A percentile compares a stretch with the other conserved stretches of the same genome.
Evolutionary conservation across 1,140 invertebrate genomes (phyloP).

Genomic region (Marisa cornuarietis): DNA sequence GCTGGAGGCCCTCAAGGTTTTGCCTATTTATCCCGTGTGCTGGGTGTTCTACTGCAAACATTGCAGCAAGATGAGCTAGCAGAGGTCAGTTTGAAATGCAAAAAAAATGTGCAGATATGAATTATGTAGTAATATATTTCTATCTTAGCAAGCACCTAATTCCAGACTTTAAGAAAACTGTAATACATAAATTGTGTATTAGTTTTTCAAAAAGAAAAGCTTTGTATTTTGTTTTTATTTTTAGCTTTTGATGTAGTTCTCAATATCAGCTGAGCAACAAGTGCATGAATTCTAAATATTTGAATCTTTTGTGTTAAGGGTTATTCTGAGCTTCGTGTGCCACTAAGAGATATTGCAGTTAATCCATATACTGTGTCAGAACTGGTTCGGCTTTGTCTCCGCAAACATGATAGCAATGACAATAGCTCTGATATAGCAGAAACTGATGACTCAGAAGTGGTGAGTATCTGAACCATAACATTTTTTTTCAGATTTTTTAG

Average conservation of each 20-base stretch:
- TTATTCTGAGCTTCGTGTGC: conserved; percentile 56
- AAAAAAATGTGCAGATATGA: neutral
- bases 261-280: too few species aligned
- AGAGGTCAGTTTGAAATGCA: conserved; percentile 44
- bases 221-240: too few species aligned
- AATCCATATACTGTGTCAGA: conserved; percentile 58
- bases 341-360: conserved; percentile 57
- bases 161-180: too few species aligned
- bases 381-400: conserved; percentile 57
- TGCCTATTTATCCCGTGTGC: conserved; percentile 49
- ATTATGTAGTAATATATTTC: neutral
- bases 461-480: conserved; percentile 3
- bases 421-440: conserved; percentile 41
- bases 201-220: too few species aligned
- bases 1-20: conserved; percentile 52
- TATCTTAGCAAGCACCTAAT: neutral
- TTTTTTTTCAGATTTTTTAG: too few species aligned
- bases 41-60: conserved; percentile 58
- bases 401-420: conserved; percentile 48
- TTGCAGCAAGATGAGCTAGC: conserved; percentile 61
- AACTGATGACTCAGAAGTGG: conserved; percentile 39
- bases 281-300: neutral
- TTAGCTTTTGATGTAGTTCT: too few species aligned
- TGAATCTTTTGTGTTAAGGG: conserved; percentile 42
- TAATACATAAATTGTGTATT: too few species aligned